Evolutionary conservation across 2,888 invertebrate genomes (phyloP).

Genomic region (Myopa testacea): DNA sequence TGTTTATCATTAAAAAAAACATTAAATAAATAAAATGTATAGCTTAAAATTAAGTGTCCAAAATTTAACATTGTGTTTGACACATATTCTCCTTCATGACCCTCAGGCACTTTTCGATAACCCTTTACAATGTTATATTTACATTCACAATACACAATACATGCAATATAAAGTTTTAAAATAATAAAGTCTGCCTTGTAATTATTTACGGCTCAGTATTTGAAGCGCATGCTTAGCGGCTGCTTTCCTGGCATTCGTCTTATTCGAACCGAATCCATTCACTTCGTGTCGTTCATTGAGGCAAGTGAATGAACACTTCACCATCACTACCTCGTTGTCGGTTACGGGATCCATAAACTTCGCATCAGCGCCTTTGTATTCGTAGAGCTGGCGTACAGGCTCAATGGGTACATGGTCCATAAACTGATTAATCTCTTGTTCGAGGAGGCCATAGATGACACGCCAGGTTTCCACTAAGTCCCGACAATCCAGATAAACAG

Average conservation of each 20-base stretch:
- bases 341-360: slow-evolving; percentile 70
- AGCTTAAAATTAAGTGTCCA: too few species aligned
- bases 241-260: slow-evolving; percentile 78
- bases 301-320: slow-evolving; percentile 74
- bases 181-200: neutral
- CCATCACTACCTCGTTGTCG: slow-evolving; percentile 70
- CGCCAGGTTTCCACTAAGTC: slow-evolving; percentile 81
- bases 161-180: neutral
- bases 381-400: slow-evolving; percentile 87
- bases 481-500: slow-evolving; percentile 89
- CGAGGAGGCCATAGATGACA: slow-evolving; percentile 86
- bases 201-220: slow-evolving; percentile 51
- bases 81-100: too few species aligned
- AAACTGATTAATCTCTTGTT: slow-evolving; percentile 86
- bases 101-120: too few species aligned
- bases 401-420: slow-evolving; percentile 87
- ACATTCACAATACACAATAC: too few species aligned
- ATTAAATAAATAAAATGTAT: too few species aligned
- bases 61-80: too few species aligned
- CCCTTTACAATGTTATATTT: too few species aligned
- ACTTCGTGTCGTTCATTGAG: slow-evolving; percentile 73
- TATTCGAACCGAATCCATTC: slow-evolving; percentile 79
- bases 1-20: too few species aligned
- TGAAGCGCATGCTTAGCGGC: slow-evolving; percentile 83
- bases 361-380: slow-evolving; percentile 83